phyloP scores from a whole-genome alignment of 2,113 vertebrate species.

The Lampris megalopsis region DNA sequence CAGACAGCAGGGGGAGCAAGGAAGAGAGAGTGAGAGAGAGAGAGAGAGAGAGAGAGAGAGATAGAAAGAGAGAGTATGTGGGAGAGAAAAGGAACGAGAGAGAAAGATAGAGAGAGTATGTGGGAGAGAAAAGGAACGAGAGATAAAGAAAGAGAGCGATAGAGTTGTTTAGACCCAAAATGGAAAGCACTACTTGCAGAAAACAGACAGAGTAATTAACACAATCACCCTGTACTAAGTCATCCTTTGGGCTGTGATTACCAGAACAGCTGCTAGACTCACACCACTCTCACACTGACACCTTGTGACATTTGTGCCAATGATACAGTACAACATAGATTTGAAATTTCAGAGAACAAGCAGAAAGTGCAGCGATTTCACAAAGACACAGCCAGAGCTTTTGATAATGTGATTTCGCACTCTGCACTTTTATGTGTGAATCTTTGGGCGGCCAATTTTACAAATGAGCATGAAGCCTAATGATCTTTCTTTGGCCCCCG shows the following conservation, averaged over 20 bases:
- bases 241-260: conserved; percentile 81
- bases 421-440: conserved; percentile 59
- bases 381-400: conserved; percentile 59
- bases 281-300: conserved; percentile 35
- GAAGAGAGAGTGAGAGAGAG: conserved; percentile 20
- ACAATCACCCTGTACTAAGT: conserved; percentile 79
- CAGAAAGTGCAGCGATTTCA: conserved; percentile 46
- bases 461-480: conserved; percentile 72
- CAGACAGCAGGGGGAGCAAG: conserved; percentile 58
- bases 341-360: conserved; percentile 31
- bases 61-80: neutral
- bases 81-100: neutral
- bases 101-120: neutral
- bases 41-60: neutral
- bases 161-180: conserved; percentile 76
- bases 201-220: conserved; percentile 90
- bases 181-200: conserved; percentile 90
- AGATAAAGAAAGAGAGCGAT: neutral
- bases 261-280: conserved; percentile 27
- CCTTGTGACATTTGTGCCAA: conserved; percentile 19
- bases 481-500: conserved; percentile 70
- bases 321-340: conserved; percentile 17
- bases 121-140: conserved; percentile 8
- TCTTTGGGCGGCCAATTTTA: conserved; percentile 65
- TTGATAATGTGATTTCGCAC: conserved; percentile 63